phyloP scores from a whole-genome alignment of 2,797 vertebrate species.

The Urophycis tenuis region DNA sequence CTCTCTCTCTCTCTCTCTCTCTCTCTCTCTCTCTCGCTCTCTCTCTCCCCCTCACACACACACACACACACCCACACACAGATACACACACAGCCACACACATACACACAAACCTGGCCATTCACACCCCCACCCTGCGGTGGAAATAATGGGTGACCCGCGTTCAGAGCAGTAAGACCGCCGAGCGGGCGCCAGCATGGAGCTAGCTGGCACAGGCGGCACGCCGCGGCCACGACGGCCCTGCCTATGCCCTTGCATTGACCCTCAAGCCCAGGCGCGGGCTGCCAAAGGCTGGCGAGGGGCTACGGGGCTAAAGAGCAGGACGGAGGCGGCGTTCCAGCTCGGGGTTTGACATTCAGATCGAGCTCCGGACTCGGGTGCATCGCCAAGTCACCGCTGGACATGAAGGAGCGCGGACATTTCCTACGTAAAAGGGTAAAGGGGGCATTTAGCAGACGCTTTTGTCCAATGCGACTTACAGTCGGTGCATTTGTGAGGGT shows the following conservation, averaged over 20 bases:
- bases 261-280: neutral
- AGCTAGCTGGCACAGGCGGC: neutral
- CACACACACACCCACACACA: neutral
- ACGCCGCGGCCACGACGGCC: neutral
- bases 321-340: neutral
- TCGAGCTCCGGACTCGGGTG: neutral
- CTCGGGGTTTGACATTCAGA: neutral
- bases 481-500: too few relatives aligned
- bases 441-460: too few relatives aligned
- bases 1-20: neutral
- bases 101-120: neutral
- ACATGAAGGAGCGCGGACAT: neutral
- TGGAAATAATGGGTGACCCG: neutral
- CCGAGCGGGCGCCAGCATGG: neutral
- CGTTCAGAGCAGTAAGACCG: neutral
- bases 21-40: neutral
- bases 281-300: neutral
- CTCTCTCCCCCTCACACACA: neutral
- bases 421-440: too few relatives aligned
- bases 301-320: neutral
- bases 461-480: too few relatives aligned
- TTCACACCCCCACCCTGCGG: neutral
- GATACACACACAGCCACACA: neutral
- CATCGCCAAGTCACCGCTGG: neutral
- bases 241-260: neutral